Conservation (phyloP, 2,888 invertebrate genomes). For the Terebella lapidaria region DNA sequence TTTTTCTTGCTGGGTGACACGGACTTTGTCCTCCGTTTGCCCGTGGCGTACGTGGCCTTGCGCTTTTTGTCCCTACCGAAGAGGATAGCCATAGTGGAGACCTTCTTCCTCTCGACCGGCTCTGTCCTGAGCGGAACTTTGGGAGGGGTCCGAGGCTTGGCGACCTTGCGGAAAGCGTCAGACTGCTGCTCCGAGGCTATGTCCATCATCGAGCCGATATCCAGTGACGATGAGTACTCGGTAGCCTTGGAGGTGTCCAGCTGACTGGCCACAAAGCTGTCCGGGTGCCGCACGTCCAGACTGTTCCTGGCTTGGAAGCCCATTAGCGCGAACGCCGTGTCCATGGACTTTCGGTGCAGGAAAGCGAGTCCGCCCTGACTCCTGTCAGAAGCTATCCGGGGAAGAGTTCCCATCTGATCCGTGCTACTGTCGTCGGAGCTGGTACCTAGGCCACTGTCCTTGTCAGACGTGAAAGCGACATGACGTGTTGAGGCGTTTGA, state of each 20-base stretch:
- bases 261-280: conserved; percentile 10
- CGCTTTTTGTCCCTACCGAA: background rate
- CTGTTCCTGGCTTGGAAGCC: no score
- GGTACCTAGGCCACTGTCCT: background rate
- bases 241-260: conserved; percentile 7
- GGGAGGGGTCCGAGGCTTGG: background rate
- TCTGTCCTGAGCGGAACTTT: background rate
- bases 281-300: background rate
- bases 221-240: background rate
- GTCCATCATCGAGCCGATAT: background rate
- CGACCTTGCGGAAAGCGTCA: conserved; percentile 3
- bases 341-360: background rate
- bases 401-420: background rate
- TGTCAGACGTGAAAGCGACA: background rate
- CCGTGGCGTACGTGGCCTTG: background rate
- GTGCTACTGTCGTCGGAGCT: background rate
- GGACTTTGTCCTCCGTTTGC: background rate
- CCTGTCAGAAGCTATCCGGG: no score
- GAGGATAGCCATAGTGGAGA: conserved; percentile 12
- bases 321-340: conserved; percentile 4
- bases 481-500: background rate
- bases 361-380: no score
- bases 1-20: no score
- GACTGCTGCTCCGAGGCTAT: conserved; percentile 6
- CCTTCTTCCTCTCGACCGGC: background rate